These are phyloP conservation scores for Metacarcinus magister DNA, from an alignment of 2,888 invertebrate species.

Conservation along the genomic window DNA sequence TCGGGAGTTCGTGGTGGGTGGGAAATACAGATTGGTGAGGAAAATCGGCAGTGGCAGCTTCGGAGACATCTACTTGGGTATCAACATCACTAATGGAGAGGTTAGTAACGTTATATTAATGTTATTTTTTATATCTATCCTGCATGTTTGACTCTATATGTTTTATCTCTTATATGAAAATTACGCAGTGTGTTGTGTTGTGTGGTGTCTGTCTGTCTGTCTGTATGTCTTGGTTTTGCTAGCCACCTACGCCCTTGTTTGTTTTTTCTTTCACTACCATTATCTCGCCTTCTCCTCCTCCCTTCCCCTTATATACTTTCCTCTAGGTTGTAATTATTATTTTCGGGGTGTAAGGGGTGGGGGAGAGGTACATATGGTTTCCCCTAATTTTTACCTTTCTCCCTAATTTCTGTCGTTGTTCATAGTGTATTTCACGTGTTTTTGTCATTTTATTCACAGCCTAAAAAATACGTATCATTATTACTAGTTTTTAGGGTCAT, in stretches of 20 bases:
- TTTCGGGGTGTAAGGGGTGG: not conserved
- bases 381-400: not conserved
- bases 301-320: not conserved
- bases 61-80: constrained; percentile 95
- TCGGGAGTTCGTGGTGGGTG: constrained; percentile 92
- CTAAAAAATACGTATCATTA: too few species aligned
- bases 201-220: not conserved
- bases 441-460: not conserved
- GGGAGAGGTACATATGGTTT: not conserved
- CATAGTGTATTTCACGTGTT: not conserved
- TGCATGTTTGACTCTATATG: not conserved
- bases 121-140: constrained; percentile 14
- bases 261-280: not conserved
- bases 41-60: constrained; percentile 99
- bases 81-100: constrained; percentile 95
- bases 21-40: constrained; percentile 96
- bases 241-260: not conserved
- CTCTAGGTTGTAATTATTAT: not conserved
- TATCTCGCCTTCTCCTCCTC: not conserved
- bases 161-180: not conserved
- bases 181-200: not conserved
- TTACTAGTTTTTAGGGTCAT: too few species aligned
- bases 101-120: constrained; percentile 86
- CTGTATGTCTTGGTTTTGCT: not conserved
- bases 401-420: not conserved